Evolutionary conservation across 2,888 invertebrate genomes (phyloP).

Genomic region (Tenthredo notha): DNA sequence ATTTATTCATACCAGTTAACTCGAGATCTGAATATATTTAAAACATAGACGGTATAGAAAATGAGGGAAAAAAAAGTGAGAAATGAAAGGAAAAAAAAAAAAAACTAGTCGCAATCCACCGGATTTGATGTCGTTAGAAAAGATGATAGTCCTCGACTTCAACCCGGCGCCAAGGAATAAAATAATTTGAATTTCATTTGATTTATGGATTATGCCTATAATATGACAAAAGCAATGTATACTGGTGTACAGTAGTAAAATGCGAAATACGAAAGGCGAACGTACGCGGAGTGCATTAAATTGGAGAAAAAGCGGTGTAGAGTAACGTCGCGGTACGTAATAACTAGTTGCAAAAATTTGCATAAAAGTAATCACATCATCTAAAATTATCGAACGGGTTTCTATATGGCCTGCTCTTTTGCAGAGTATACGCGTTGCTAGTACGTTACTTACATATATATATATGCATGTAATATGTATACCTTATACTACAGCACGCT

Average conservation of each 20-base stretch:
- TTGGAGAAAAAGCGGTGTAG: constrained; percentile 15
- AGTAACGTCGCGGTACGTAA: constrained; percentile 21
- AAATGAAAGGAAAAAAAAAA: background rate
- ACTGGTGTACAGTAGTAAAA: background rate
- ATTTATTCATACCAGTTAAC: background rate
- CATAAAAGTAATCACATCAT: constrained; percentile 52
- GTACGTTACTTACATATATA: background rate
- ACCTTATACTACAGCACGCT: background rate
- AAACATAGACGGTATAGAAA: background rate
- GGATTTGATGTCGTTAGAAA: background rate
- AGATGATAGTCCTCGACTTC: no score
- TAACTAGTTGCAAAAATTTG: constrained; percentile 49
- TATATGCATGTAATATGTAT: no score
- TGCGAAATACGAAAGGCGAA: background rate
- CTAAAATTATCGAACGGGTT: constrained; percentile 53
- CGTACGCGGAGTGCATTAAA: constrained; percentile 16
- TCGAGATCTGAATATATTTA: background rate
- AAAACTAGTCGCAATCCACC: background rate
- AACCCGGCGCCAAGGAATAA: no score
- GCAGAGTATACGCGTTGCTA: background rate
- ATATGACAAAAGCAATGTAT: background rate
- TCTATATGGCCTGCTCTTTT: constrained; percentile 2
- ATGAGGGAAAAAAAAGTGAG: background rate
- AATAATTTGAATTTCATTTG: background rate
- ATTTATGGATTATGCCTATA: background rate